phyloP scores from a whole-genome alignment of 2,113 vertebrate genomes.

The Malaclemys terrapin region DNA sequence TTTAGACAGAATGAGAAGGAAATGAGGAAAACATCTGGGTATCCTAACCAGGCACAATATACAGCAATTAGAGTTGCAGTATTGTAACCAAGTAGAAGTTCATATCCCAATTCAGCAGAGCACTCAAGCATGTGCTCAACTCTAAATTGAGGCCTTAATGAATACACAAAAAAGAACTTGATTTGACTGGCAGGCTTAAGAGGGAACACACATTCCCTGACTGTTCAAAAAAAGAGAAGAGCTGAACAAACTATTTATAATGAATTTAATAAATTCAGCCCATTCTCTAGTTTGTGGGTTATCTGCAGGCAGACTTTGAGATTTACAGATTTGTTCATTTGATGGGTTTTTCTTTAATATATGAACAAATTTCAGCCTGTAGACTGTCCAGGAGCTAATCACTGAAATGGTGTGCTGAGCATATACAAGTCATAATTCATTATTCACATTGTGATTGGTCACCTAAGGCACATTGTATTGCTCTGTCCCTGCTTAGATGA shows the following conservation, averaged over 20 bases:
- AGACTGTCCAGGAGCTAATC: neutral
- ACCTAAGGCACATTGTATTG: neutral
- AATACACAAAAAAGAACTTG: neutral
- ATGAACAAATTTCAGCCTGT: neutral
- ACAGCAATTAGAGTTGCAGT: neutral
- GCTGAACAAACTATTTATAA: neutral
- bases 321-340: neutral
- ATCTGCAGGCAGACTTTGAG: neutral
- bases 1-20: neutral
- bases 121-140: neutral
- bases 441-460: neutral
- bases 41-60: neutral
- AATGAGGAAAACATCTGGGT: neutral
- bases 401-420: neutral
- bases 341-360: neutral
- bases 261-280: neutral
- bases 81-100: neutral
- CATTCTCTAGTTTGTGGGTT: neutral
- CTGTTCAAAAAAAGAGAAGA: neutral
- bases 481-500: neutral
- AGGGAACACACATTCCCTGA: neutral
- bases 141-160: neutral
- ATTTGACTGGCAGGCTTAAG: neutral
- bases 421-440: neutral
- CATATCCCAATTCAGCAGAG: neutral